Evolutionary conservation across 2,888 invertebrate genomes (phyloP).

Genomic region (Charanyca ferruginea): DNA sequence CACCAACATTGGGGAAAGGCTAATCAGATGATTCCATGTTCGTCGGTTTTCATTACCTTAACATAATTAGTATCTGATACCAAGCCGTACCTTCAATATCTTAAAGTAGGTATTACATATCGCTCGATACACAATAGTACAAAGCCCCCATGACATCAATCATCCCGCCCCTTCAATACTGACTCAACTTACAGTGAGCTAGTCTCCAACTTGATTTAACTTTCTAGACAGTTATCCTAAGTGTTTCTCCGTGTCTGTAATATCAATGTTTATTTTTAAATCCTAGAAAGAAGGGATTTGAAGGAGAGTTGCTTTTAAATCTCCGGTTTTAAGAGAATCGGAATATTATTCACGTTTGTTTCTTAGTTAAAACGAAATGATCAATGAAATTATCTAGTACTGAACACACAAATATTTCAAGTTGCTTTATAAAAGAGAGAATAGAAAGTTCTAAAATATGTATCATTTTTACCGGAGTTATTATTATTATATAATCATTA

Average conservation of each 20-base stretch:
- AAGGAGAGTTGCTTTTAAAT: not conserved
- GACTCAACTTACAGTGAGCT: constrained; percentile 27
- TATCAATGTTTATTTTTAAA: constrained; percentile 51
- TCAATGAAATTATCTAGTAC: not conserved
- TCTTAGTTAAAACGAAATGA: not conserved
- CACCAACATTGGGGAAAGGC: no score
- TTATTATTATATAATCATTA: no score
- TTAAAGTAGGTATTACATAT: not conserved
- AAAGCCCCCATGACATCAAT: constrained; percentile 42
- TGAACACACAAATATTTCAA: no score
- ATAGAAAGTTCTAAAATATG: no score
- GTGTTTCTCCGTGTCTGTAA: constrained; percentile 51
- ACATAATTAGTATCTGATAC: not conserved
- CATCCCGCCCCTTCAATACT: constrained; percentile 51
- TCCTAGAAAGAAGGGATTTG: not conserved
- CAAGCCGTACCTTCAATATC: not conserved
- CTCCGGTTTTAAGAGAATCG: not conserved
- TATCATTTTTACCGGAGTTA: no score
- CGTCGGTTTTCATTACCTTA: not conserved
- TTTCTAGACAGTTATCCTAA: constrained; percentile 59
- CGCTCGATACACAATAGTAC: constrained; percentile 30
- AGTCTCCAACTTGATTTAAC: constrained; percentile 53
- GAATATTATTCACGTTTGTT: not conserved
- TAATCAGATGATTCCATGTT: no score
- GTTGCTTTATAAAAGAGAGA: no score